Conservation (phyloP, 1,140 invertebrate species). For the Chionoecetes opilio region DNA sequence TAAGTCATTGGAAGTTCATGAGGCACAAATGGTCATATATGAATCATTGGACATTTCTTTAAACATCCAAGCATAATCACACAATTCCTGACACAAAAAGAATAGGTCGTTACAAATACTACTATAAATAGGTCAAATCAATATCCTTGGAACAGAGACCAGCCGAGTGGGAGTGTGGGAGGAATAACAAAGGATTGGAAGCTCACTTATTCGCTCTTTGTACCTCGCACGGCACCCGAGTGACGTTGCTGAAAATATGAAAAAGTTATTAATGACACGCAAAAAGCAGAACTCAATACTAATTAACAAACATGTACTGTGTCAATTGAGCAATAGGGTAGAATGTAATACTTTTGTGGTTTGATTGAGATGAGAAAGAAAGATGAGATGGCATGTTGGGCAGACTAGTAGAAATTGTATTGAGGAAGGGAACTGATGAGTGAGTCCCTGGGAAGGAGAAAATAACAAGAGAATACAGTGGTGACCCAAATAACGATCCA, state of each 20-base stretch:
- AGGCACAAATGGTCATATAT: background rate
- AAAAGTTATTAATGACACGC: slow-evolving; percentile 6
- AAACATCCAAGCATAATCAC: background rate
- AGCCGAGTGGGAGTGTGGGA: background rate
- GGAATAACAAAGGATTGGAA: background rate
- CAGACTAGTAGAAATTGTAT: no score
- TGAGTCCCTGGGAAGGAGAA: no score
- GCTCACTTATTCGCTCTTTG: slow-evolving; percentile 49
- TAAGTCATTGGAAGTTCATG: background rate
- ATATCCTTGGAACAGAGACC: background rate
- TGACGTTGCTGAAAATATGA: slow-evolving; percentile 63
- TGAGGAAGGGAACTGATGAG: no score
- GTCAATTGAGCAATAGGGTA: background rate
- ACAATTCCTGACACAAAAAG: background rate
- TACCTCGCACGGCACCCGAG: slow-evolving; percentile 61
- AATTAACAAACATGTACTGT: background rate
- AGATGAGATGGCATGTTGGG: no score
- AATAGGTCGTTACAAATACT: background rate
- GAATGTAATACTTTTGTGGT: background rate
- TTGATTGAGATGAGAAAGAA: no score
- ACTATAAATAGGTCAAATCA: background rate
- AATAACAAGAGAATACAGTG: no score
- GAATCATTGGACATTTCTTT: background rate
- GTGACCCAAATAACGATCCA: no score
- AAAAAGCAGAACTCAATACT: background rate